A percentile compares a stretch with the other conserved stretches of the same genome.
These are phyloP conservation scores for Lacanobia wlatinum DNA, from an alignment of 2,888 invertebrate species.

Conservation along the genomic window DNA sequence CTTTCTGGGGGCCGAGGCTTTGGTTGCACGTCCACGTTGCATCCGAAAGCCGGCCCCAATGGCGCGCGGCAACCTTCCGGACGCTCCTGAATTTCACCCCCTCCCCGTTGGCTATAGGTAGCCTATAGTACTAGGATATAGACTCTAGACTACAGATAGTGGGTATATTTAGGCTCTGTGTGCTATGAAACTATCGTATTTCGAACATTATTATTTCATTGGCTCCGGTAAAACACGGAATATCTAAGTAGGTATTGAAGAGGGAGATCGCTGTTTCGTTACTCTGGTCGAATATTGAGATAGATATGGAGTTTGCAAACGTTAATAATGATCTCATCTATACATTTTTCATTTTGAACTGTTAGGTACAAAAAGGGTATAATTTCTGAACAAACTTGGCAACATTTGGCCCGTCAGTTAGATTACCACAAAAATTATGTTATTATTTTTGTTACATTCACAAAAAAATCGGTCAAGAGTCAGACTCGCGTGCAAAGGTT, in stretches of 20 bases:
- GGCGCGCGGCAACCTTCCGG: not conserved
- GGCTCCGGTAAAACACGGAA: not conserved
- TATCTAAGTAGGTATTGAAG: not conserved
- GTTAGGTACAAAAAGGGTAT: too few relatives aligned
- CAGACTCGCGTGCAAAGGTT: too few relatives aligned
- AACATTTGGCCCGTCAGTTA: too few relatives aligned
- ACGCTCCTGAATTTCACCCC: not conserved
- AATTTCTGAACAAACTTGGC: too few relatives aligned
- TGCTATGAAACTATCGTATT: not conserved
- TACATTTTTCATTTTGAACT: too few relatives aligned
- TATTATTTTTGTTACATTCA: too few relatives aligned
- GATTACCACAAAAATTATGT: too few relatives aligned
- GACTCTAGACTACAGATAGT: not conserved
- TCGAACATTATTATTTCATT: conserved; percentile 2
- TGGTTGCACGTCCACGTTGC: not conserved
- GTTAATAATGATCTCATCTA: too few relatives aligned
- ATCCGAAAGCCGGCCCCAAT: not conserved
- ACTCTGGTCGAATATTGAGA: not conserved
- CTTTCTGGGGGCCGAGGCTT: not conserved
- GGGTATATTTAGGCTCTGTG: not conserved
- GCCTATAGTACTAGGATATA: not conserved
- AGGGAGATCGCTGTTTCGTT: too few relatives aligned
- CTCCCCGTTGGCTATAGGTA: too few relatives aligned
- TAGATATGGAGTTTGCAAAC: not conserved
- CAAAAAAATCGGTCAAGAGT: too few relatives aligned